Base-by-base conservation (phyloP, 2,797 vertebrate genomes). In the Enteromius mattozi region DNA sequence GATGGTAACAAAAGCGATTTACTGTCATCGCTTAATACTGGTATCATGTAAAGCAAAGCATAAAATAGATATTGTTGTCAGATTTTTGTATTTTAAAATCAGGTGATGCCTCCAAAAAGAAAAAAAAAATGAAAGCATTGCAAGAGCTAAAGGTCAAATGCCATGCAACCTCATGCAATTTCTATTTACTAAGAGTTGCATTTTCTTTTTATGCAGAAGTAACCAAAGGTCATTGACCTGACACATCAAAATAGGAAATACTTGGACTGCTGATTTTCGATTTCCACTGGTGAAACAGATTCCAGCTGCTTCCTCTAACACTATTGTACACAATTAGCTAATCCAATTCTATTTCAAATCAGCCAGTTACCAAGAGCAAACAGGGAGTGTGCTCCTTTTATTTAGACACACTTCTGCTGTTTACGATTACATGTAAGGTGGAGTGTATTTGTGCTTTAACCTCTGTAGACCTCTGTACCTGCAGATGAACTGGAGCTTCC, bases 401-500 rank as follows among this genome's bases (percentile, higher is more conserved):
- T 35, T 45, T 54, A 85, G 54, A 65, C 17, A 42, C 19, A 19
- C 37, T 78, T 49, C 12, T 61, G 19, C 47, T 81, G 70, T 70
- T 72, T 51, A 27, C 54, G 14, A 7, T 27, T 9, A 47, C 1
- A 13, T 68, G 49, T 63, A 24, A 75, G 24, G 68, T 47, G 33
- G n/a, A 24, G 71, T 17, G 45, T 30, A 16, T 63, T 49, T 56
- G 63, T 12, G 21, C 10, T 49, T 72, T 81, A 69, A 84, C 56
- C 70, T 19, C 19, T 45, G 49, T 7, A 83, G 70, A 68, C 69
- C 40, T 78, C 92, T 95, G 89, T 95, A 99, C 98, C 97, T 98
- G 97, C 98, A 99, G 89, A 93, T 94, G 92, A 98, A 99, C 0
- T 93, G 94, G 45, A 98, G 93, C 71, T 95, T 96, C 91, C 94